phyloP scores from a whole-genome alignment of 2,888 invertebrate species.

The Acleris emargana region DNA sequence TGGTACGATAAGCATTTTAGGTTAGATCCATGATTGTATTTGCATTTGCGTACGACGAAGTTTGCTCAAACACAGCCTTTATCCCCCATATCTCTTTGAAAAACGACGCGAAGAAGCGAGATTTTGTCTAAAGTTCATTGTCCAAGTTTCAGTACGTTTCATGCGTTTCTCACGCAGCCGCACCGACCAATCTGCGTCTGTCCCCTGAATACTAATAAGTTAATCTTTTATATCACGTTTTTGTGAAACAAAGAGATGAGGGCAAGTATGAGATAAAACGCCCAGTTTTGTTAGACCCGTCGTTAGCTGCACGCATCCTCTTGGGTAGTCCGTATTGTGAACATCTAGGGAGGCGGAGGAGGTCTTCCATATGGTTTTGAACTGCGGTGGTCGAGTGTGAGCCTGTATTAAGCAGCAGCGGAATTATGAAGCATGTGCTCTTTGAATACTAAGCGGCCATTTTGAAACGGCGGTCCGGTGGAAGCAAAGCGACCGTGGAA shows the following conservation, averaged over 20 bases:
- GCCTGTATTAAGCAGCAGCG: slow-evolving; percentile 76
- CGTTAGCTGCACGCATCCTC: slow-evolving; percentile 43
- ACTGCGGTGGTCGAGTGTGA: slow-evolving; percentile 71
- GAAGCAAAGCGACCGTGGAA: slow-evolving; percentile 48
- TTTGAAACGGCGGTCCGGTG: slow-evolving; percentile 63
- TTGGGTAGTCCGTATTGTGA: slow-evolving; percentile 41
- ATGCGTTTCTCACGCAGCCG: slow-evolving; percentile 61
- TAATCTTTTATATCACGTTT: slow-evolving; percentile 82
- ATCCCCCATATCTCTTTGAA: slow-evolving; percentile 27
- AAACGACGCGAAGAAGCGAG: slow-evolving; percentile 20
- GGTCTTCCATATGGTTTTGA: slow-evolving; percentile 57
- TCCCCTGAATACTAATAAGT: slow-evolving; percentile 80
- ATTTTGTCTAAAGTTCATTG: slow-evolving; percentile 29
- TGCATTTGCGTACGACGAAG: slow-evolving; percentile 23
- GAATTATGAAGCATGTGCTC: slow-evolving; percentile 79
- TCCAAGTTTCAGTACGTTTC: slow-evolving; percentile 43
- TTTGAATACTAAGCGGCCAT: slow-evolving; percentile 76
- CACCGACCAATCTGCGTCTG: slow-evolving; percentile 60
- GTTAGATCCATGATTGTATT: slow-evolving; percentile 27
- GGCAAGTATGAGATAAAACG: slow-evolving; percentile 69
- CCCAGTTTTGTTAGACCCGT: slow-evolving; percentile 58
- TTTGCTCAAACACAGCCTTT: slow-evolving; percentile 40
- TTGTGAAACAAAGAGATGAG: slow-evolving; percentile 80
- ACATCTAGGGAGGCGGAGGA: slow-evolving; percentile 44
- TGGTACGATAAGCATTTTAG: slow-evolving; percentile 26